Percentiles rank a stretch among this genome's conserved stretches.
Evolutionary conservation across 2,113 vertebrate genomes (phyloP).

Genomic region (Chionodraco myersi): DNA sequence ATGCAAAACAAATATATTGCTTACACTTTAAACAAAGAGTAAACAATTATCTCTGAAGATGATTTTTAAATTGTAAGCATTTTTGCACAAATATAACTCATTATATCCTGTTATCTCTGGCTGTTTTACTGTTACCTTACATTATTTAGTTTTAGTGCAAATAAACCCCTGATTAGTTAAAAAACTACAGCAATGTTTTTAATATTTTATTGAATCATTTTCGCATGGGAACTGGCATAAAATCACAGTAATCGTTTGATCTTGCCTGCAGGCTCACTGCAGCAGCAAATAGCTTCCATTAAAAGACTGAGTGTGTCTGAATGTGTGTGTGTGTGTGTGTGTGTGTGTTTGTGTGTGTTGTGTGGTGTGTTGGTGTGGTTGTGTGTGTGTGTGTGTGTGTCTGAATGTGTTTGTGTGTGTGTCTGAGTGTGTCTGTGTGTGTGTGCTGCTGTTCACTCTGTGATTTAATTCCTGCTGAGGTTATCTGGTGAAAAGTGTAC

Average conservation of each 20-base stretch:
- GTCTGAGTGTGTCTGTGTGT: too few relatives aligned
- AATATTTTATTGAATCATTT: neutral
- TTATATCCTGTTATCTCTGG: too few relatives aligned
- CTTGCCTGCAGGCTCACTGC: constrained; percentile 9
- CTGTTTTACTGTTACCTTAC: too few relatives aligned
- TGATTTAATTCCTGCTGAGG: constrained; percentile 43
- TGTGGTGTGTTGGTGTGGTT: neutral
- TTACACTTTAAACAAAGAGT: too few relatives aligned
- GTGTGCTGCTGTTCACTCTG: constrained; percentile 22
- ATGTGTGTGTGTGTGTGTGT: constrained; percentile 21
- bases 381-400: constrained; percentile 13
- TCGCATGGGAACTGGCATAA: neutral
- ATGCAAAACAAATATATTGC: too few relatives aligned
- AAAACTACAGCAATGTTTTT: neutral
- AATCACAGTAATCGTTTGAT: constrained; percentile 3
- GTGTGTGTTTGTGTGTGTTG: constrained; percentile 7
- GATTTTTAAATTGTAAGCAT: neutral
- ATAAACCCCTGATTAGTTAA: neutral
- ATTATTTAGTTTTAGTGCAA: neutral
- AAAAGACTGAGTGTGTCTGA: constrained; percentile 3
- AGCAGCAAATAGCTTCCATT: constrained; percentile 21
- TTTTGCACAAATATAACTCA: neutral
- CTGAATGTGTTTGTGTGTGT: constrained; percentile 4
- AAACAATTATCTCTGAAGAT: too few relatives aligned
- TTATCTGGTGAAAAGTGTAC: constrained; percentile 35